Percentiles rank a stretch among this genome's conserved stretches.
phyloP scores from a whole-genome alignment of 2,888 invertebrate species.

The Platynereis dumerilii region DNA sequence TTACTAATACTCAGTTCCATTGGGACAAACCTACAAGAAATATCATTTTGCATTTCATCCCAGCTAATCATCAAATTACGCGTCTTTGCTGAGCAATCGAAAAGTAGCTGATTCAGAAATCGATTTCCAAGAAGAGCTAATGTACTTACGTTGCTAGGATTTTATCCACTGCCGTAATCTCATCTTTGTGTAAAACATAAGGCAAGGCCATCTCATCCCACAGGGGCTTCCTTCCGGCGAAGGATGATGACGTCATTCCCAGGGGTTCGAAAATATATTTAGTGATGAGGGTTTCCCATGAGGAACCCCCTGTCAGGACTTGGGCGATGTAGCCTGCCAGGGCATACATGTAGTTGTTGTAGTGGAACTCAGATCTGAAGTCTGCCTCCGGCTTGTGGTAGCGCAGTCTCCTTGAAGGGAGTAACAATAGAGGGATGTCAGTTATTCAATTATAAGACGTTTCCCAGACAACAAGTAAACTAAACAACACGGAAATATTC shows the following conservation, averaged over 20 bases:
- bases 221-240: constrained; percentile 45
- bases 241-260: constrained; percentile 39
- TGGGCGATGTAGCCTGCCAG: constrained; percentile 59
- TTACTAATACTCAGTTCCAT: too few species aligned
- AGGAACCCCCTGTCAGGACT: constrained; percentile 38
- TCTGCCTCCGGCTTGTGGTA: constrained; percentile 47
- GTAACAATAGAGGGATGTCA: too few species aligned
- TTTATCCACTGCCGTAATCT: constrained; percentile 5
- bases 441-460: too few species aligned
- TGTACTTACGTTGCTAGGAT: constrained; percentile 7
- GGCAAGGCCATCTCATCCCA: constrained; percentile 48
- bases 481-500: too few species aligned
- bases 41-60: too few species aligned
- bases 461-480: too few species aligned
- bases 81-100: too few species aligned
- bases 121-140: too few species aligned
- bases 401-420: constrained; percentile 38
- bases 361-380: constrained; percentile 52
- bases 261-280: constrained; percentile 47
- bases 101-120: too few species aligned
- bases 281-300: constrained; percentile 55
- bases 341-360: constrained; percentile 61
- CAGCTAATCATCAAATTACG: too few species aligned
- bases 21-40: too few species aligned
- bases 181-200: constrained; percentile 37